Evolutionary conservation across 2,113 vertebrate genomes (phyloP).

Genomic region (Hemiscyllium ocellatum): DNA sequence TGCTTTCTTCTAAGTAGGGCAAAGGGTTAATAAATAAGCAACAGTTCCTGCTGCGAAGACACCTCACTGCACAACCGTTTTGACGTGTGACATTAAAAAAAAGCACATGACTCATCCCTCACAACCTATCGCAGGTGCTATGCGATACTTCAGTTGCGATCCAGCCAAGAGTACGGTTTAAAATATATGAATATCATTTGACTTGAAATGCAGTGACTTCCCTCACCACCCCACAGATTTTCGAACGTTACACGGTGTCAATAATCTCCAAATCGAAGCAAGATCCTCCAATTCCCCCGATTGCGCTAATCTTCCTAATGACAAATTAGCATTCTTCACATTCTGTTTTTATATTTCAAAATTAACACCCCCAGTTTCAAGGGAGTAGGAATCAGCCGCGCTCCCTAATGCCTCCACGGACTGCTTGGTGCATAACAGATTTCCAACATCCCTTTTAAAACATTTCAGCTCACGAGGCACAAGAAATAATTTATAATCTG

Average conservation of each 20-base stretch:
- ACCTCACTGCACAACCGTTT: neutral
- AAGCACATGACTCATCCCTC: slow-evolving; percentile 27
- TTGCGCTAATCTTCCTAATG: slow-evolving; percentile 72
- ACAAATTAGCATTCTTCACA: slow-evolving; percentile 69
- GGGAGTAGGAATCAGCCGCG: slow-evolving; percentile 60
- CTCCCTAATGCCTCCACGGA: slow-evolving; percentile 62
- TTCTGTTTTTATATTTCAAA: slow-evolving; percentile 68
- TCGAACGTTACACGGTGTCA: slow-evolving; percentile 48
- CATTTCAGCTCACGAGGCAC: slow-evolving; percentile 49
- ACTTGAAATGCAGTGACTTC: slow-evolving; percentile 7
- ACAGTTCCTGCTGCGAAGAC: neutral
- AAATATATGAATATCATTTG: neutral
- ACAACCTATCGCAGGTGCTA: neutral
- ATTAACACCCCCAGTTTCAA: slow-evolving; percentile 62
- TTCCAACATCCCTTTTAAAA: slow-evolving; percentile 56
- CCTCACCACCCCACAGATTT: slow-evolving; percentile 16
- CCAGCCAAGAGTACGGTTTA: neutral
- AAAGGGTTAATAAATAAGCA: slow-evolving; percentile 20
- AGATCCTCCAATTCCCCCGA: slow-evolving; percentile 61
- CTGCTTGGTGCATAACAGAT: slow-evolving; percentile 56
- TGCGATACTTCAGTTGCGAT: neutral
- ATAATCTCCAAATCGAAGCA: slow-evolving; percentile 52
- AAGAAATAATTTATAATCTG: slow-evolving; percentile 61
- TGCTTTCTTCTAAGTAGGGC: neutral
- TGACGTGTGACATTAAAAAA: neutral